phyloP scores from a whole-genome alignment of 2,888 invertebrate species.

The Steromphala cineraria region DNA sequence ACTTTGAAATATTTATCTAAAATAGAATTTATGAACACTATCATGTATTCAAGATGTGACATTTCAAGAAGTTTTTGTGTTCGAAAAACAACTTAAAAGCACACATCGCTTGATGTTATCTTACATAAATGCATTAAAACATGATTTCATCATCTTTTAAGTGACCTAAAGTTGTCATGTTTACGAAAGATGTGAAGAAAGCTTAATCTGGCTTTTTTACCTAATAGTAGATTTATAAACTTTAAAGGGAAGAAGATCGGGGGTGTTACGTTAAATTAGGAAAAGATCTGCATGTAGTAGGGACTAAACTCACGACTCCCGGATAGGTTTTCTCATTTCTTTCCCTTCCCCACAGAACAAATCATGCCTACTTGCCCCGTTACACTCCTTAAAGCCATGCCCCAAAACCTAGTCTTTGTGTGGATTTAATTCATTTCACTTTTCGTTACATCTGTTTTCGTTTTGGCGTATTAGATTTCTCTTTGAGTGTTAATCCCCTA shows the following conservation, averaged over 20 bases:
- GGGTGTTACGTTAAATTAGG: not conserved
- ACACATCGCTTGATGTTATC: no score
- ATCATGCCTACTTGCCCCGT: not conserved
- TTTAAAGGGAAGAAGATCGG: not conserved
- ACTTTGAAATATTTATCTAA: no score
- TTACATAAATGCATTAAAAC: no score
- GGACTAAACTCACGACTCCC: conserved; percentile 9
- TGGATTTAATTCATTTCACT: conserved; percentile 15
- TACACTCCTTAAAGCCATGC: not conserved
- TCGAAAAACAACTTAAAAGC: no score
- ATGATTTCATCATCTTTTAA: no score
- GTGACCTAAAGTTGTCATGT: not conserved
- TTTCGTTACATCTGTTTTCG: conserved; percentile 20
- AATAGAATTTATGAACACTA: no score
- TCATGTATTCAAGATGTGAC: no score
- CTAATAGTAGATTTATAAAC: not conserved
- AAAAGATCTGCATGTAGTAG: not conserved
- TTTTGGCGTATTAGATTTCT: conserved; percentile 11
- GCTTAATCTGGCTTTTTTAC: not conserved
- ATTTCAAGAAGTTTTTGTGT: no score
- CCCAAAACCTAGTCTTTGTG: conserved; percentile 1
- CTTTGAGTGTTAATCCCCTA: conserved; percentile 21
- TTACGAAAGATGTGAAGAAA: not conserved
- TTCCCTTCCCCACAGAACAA: not conserved
- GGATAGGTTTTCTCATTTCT: not conserved